Evolutionary conservation across 2,113 vertebrate species (phyloP).

Genomic region (Embiotoca jacksoni): DNA sequence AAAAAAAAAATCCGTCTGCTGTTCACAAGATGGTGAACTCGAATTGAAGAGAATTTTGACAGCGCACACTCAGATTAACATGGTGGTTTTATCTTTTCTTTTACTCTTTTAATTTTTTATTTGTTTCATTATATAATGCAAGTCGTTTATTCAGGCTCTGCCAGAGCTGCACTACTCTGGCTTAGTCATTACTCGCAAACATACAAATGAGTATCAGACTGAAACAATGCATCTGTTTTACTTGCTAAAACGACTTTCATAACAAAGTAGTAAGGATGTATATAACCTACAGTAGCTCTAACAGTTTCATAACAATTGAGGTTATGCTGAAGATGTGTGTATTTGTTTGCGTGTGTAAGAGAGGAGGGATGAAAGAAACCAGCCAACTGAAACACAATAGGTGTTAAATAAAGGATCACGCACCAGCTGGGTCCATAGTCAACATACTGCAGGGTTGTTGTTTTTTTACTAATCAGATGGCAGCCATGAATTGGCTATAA

Average conservation of each 20-base stretch:
- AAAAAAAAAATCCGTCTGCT: no score
- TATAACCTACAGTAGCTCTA: neutral
- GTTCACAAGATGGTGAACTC: no score
- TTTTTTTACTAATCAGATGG: constrained; percentile 34
- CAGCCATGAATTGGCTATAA: constrained; percentile 5
- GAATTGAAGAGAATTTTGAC: no score
- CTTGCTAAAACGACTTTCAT: constrained; percentile 20
- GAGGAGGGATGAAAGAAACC: constrained; percentile 25
- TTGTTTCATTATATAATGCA: constrained; percentile 7
- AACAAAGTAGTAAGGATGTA: constrained; percentile 15
- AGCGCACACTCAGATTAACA: no score
- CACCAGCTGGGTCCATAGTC: constrained; percentile 59
- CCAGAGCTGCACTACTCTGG: neutral
- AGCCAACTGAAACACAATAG: constrained; percentile 46
- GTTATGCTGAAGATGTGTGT: neutral
- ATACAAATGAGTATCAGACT: constrained; percentile 27
- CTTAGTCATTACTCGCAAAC: constrained; percentile 35
- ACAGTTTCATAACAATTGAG: constrained; percentile 11
- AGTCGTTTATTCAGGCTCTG: constrained; percentile 11
- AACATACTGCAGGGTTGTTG: constrained; percentile 39
- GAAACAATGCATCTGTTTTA: constrained; percentile 43
- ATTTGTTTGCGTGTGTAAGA: constrained; percentile 8
- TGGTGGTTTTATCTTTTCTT: no score
- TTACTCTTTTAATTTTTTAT: neutral
- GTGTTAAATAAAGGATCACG: constrained; percentile 42